Conservation (phyloP, 2,888 invertebrate species). For the Morpho achilles region DNA sequence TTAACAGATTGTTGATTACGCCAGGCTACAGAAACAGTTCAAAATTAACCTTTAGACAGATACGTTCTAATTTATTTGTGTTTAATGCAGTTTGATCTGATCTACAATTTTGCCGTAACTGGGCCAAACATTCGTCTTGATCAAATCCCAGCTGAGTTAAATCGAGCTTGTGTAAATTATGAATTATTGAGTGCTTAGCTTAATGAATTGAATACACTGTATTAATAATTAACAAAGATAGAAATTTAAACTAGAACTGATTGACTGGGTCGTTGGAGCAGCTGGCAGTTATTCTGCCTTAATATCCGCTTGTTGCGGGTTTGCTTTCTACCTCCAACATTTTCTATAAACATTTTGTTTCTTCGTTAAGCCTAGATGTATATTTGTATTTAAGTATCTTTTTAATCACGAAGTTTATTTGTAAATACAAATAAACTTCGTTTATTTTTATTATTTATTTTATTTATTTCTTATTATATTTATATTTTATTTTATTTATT, state of each 20-base stretch:
- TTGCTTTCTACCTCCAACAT: no score
- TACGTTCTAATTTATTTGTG: slow-evolving; percentile 11
- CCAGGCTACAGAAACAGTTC: not conserved
- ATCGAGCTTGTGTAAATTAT: slow-evolving; percentile 7
- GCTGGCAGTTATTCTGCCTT: no score
- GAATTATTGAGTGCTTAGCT: slow-evolving; percentile 9
- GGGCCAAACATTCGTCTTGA: slow-evolving; percentile 13
- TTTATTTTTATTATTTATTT: no score
- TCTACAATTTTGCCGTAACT: slow-evolving; percentile 12
- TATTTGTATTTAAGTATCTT: no score
- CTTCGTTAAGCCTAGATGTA: no score
- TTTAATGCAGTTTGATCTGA: slow-evolving; percentile 10
- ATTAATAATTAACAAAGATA: not conserved
- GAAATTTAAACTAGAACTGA: not conserved
- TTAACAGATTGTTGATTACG: slow-evolving; percentile 4
- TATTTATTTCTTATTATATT: no score
- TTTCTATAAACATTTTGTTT: no score
- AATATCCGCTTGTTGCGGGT: no score
- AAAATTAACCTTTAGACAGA: slow-evolving; percentile 11
- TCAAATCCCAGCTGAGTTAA: slow-evolving; percentile 8
- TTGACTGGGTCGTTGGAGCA: no score
- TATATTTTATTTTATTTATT: no score
- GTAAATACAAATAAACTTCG: no score
- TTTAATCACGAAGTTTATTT: no score
- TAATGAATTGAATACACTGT: slow-evolving; percentile 3